A percentile compares a stretch with the other conserved stretches of the same genome.
Evolutionary conservation across 1,140 invertebrate species (phyloP).

Genomic region (Tetranychus cinnabarinus): DNA sequence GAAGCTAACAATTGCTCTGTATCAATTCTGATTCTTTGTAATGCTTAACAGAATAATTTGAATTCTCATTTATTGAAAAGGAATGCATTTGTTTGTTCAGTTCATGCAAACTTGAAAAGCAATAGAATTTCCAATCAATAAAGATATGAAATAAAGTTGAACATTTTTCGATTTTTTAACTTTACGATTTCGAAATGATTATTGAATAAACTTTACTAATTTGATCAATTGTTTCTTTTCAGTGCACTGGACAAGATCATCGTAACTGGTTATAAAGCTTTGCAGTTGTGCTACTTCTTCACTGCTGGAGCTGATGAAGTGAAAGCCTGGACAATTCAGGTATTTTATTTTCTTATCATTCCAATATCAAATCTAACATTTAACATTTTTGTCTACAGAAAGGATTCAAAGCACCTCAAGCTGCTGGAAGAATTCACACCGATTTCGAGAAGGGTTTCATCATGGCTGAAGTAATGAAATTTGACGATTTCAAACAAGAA

Average conservation of each 20-base stretch:
- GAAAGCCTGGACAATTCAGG: slow-evolving; percentile 97
- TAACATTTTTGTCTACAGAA: slow-evolving; percentile 31
- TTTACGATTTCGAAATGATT: too few species aligned
- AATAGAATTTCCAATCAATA: too few species aligned
- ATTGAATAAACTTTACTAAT: too few species aligned
- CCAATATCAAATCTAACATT: not conserved
- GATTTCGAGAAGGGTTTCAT: slow-evolving; percentile 99
- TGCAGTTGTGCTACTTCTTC: slow-evolving; percentile 85
- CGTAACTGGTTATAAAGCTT: slow-evolving; percentile 79
- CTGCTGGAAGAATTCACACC: slow-evolving; percentile 90
- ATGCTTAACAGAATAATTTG: too few species aligned
- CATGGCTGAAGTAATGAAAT: slow-evolving; percentile 99
- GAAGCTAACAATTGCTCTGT: too few species aligned
- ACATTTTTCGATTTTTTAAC: too few species aligned
- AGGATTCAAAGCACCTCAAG: slow-evolving; percentile 91
- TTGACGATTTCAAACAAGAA: slow-evolving; percentile 84
- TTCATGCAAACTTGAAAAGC: too few species aligned
- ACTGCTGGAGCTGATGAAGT: slow-evolving; percentile 89
- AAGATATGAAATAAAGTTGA: too few species aligned
- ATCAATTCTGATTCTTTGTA: too few species aligned
- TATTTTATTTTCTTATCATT: slow-evolving; percentile 22
- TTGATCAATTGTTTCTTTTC: not conserved
- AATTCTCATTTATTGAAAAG: too few species aligned
- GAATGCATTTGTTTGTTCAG: too few species aligned
- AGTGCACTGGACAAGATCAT: slow-evolving; percentile 92